Base-by-base conservation (phyloP, 2,888 invertebrate genomes). In the Orthonychiurus folsomi region DNA sequence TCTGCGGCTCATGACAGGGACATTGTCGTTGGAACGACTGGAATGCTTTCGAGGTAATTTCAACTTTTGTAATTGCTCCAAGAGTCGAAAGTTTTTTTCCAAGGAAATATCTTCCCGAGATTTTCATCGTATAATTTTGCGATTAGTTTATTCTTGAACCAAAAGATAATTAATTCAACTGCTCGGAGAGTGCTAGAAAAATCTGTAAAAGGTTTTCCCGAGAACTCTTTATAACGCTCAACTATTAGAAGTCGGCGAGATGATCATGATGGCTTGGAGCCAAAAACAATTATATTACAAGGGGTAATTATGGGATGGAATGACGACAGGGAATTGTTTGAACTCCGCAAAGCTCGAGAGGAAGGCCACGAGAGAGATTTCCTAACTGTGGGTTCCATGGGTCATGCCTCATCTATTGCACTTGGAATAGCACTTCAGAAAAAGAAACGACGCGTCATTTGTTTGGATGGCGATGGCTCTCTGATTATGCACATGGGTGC, bases 381-480 rank as follows among this genome's bases (percentile, higher is more conserved):
- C 68, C 73, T 79, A 5, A 78, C 78, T 3, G 78, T 79, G 5
- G 79, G 79, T 2, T 77, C 77, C 9, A 79, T 79, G 79, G 79
- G 79, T 1, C 78, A 78, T 71, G 77, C 77, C 26, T 76, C 78
- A 2, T 72, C 76, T 15, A 78, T 79, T 53, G 78, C 78, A 5
- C 71, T 78, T 1, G 78, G 78, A 26, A 76, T 79, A 63, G 77
- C 78, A 3, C 61, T 76, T 57, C 74, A 76, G 63, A 77, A 77
- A 65, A 76, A 75, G 12, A 72, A 73, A 27, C 73, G 77, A 71
- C 75, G 76, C 74, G 74, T 79, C 2, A 74, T 76, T 62, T 78
- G 78, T 61, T 65, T 78, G 37, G 78, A 79, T 73, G 79, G 78
- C 2, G 79, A 79, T 71, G 78, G 78, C 0, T 75, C 78, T 20